A percentile compares a stretch with the other conserved stretches of the same genome.
phyloP scores from a whole-genome alignment of 2,888 invertebrate genomes.

The Thymelicus sylvestris region DNA sequence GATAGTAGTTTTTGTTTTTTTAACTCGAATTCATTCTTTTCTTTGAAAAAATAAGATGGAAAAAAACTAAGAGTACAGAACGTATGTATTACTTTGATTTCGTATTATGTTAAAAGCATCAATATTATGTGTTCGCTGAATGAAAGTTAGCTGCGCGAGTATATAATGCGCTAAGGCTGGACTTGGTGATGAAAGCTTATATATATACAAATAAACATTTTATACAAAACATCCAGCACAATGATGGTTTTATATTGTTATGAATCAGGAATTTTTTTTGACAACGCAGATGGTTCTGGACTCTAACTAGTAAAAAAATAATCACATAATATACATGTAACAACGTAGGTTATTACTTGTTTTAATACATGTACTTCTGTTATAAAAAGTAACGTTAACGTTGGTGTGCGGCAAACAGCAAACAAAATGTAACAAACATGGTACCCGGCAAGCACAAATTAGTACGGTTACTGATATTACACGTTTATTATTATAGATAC shows the following conservation, averaged over 20 bases:
- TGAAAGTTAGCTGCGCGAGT: neutral
- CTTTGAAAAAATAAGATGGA: neutral
- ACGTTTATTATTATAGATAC: neutral
- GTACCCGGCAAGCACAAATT: conserved; percentile 15
- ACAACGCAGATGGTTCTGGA: too few species aligned
- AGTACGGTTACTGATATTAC: conserved; percentile 38
- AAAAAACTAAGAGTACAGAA: neutral
- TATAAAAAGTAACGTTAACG: too few species aligned
- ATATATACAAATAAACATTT: neutral
- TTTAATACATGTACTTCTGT: too few species aligned
- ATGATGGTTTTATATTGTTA: too few species aligned
- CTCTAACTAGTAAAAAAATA: too few species aligned
- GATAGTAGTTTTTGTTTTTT: too few species aligned
- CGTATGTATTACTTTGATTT: neutral
- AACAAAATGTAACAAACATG: neutral
- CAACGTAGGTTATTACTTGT: too few species aligned
- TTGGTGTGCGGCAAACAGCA: neutral
- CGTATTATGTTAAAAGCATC: neutral
- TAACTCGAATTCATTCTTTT: too few species aligned
- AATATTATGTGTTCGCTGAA: neutral
- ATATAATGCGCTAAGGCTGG: neutral
- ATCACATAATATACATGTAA: too few species aligned
- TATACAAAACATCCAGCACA: too few species aligned
- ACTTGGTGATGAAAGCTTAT: neutral
- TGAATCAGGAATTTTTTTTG: too few species aligned